Evolutionary conservation across 2,113 vertebrate species (phyloP).

Genomic region (Pomatostomus ruficeps): DNA sequence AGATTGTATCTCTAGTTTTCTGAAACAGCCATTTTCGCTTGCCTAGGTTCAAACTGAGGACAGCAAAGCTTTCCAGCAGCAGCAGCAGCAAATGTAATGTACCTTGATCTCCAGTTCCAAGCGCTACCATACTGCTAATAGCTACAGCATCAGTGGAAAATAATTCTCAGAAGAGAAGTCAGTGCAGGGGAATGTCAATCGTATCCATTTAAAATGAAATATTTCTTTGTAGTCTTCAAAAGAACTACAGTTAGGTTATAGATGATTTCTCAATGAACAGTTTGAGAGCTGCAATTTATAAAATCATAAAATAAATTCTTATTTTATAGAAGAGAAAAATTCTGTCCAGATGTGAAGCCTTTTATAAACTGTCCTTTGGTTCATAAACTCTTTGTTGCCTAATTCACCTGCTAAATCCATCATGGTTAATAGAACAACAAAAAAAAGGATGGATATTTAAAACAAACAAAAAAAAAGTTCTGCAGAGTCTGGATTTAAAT

Average conservation of each 20-base stretch:
- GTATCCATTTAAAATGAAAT: background rate
- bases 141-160: slow-evolving; percentile 3
- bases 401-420: background rate
- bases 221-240: slow-evolving; percentile 1
- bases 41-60: slow-evolving; percentile 49
- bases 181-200: background rate
- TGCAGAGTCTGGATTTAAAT: background rate
- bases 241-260: background rate
- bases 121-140: background rate
- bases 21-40: slow-evolving; percentile 17
- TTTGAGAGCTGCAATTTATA: background rate
- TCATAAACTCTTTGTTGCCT: background rate
- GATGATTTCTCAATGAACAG: background rate
- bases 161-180: slow-evolving; percentile 1
- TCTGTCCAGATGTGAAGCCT: background rate
- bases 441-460: background rate
- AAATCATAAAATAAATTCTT: background rate
- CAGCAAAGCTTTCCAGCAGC: slow-evolving; percentile 13
- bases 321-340: background rate
- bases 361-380: background rate
- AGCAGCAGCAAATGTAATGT: background rate
- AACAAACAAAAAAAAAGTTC: background rate
- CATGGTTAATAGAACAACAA: background rate
- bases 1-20: slow-evolving; percentile 34
- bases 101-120: background rate